Conservation (phyloP, 2,888 invertebrate species). For the Allacma fusca region DNA sequence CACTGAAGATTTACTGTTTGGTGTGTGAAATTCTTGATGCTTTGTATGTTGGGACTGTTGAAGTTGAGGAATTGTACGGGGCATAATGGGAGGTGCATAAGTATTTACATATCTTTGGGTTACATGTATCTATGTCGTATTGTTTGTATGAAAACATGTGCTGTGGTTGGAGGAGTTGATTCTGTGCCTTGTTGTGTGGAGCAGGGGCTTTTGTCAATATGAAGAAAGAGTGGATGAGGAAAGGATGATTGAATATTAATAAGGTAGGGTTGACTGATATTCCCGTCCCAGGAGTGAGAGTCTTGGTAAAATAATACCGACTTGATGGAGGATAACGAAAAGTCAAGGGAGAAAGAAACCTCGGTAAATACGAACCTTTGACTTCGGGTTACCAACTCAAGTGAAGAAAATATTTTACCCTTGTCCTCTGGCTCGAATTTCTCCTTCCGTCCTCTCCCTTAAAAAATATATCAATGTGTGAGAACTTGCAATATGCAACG, state of each 20-base stretch:
- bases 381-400: conserved; percentile 30
- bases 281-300: conserved; percentile 7
- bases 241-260: conserved; percentile 59
- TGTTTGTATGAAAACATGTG: too few species aligned
- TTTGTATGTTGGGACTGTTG: too few species aligned
- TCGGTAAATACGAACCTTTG: conserved; percentile 30
- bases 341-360: conserved; percentile 23
- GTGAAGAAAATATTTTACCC: conserved; percentile 38
- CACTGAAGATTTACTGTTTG: too few species aligned
- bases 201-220: background rate
- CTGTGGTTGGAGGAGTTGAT: too few species aligned
- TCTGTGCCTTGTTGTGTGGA: too few species aligned
- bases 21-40: too few species aligned
- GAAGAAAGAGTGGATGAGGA: conserved; percentile 21
- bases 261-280: conserved; percentile 48
- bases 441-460: background rate
- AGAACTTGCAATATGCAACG: too few species aligned
- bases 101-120: too few species aligned
- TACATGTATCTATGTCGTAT: too few species aligned
- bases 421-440: conserved; percentile 41
- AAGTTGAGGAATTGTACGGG: too few species aligned
- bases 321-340: conserved; percentile 12
- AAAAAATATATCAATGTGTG: background rate
- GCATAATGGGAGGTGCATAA: too few species aligned
- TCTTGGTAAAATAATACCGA: background rate